Conservation (phyloP, 2,888 invertebrate genomes). For the Helobdella robusta region DNA sequence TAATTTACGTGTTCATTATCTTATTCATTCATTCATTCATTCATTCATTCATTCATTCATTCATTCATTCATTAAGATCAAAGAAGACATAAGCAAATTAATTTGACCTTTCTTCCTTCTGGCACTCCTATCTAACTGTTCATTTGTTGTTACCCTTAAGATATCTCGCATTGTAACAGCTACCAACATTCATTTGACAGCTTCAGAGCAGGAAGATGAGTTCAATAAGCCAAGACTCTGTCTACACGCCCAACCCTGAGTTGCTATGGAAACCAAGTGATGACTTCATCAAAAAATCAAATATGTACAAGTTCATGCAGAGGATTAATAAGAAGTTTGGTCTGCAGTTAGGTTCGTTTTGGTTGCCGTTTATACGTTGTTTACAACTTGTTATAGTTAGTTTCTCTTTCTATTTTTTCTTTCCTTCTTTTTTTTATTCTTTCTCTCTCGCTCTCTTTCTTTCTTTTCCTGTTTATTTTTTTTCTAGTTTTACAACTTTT, state of each 20-base stretch:
- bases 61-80: conserved; percentile 2
- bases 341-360: conserved; percentile 39
- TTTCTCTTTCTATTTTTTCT: background rate
- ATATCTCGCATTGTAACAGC: too few species aligned
- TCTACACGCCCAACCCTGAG: conserved; percentile 23
- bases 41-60: conserved; percentile 2
- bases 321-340: conserved; percentile 41
- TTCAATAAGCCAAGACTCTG: conserved; percentile 5
- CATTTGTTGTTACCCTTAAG: too few species aligned
- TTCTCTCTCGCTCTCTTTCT: too few species aligned
- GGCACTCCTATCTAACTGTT: too few species aligned
- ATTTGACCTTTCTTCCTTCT: too few species aligned
- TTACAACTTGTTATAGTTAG: background rate
- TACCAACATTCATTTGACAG: too few species aligned
- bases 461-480: background rate
- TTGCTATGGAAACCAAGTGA: conserved; percentile 41
- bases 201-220: background rate
- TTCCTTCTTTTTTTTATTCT: background rate
- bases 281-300: conserved; percentile 36
- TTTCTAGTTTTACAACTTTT: background rate
- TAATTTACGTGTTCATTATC: too few species aligned
- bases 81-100: too few species aligned
- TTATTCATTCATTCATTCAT: conserved; percentile 2
- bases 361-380: background rate
- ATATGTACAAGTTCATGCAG: conserved; percentile 41